Evolutionary conservation across 2,888 invertebrate genomes (phyloP).

Genomic region (Phrixothrix hirtus): DNA sequence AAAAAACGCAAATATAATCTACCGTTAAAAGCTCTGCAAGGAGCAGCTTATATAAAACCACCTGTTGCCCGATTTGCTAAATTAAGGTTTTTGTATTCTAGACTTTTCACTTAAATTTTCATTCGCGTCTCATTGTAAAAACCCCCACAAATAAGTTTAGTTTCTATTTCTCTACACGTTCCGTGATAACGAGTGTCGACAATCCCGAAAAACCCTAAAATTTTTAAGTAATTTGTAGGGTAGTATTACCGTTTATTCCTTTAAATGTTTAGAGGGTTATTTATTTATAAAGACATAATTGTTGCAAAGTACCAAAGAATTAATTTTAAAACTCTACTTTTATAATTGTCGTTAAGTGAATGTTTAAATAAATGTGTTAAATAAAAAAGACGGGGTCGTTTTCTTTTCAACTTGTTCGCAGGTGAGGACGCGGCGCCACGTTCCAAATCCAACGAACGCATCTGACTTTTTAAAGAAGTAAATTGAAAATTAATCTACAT

Average conservation of each 20-base stretch:
- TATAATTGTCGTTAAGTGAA: conserved; percentile 9
- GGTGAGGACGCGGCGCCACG: background rate
- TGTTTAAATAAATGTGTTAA: conserved; percentile 16
- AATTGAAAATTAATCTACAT: conserved; percentile 18
- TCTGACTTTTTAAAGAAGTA: conserved; percentile 5
- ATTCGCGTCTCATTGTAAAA: conserved; percentile 1
- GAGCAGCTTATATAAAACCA: conserved; percentile 19
- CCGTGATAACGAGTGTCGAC: background rate
- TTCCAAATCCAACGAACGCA: background rate
- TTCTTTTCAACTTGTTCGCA: background rate
- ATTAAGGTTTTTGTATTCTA: conserved; percentile 17
- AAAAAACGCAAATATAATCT: conserved; percentile 10
- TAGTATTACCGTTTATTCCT: too few relatives aligned
- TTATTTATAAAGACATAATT: too few relatives aligned
- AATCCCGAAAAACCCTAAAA: background rate
- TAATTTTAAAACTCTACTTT: conserved; percentile 18
- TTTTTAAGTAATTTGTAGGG: background rate
- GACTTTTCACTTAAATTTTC: conserved; percentile 7
- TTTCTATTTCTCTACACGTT: background rate
- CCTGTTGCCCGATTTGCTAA: conserved; percentile 19
- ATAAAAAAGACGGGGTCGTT: background rate
- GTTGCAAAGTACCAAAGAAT: conserved; percentile 4
- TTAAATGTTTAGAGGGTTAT: too few relatives aligned
- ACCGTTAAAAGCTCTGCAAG: conserved; percentile 9
- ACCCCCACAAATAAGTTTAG: background rate